Evolutionary conservation across 1,140 invertebrate species (phyloP).

Genomic region (Homarus americanus): DNA sequence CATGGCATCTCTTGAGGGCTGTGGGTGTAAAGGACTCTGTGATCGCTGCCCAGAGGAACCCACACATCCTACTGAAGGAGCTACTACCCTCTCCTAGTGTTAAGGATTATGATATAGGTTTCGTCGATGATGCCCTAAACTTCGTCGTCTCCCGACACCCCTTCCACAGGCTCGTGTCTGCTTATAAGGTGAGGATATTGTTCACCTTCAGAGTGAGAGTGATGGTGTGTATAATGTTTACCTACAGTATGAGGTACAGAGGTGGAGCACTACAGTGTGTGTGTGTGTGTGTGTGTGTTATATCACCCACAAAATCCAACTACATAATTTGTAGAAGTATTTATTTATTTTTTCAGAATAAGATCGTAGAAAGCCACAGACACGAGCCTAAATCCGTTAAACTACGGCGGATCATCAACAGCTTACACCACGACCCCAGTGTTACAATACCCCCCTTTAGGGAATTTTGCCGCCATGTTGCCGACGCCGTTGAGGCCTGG

Average conservation of each 20-base stretch:
- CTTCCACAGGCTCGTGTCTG: conserved; percentile 21
- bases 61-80: not conserved
- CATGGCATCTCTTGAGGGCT: conserved; percentile 1
- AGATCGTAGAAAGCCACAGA: not conserved
- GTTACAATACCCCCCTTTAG: not conserved
- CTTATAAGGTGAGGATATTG: conserved; percentile 9
- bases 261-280: no score
- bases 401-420: not conserved
- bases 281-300: no score
- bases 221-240: no score
- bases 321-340: not conserved
- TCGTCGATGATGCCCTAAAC: not conserved
- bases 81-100: not conserved
- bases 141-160: conserved; percentile 6
- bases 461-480: not conserved
- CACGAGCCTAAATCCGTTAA: not conserved
- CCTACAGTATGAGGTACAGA: no score
- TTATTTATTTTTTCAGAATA: not conserved
- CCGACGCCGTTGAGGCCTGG: not conserved
- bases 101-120: not conserved
- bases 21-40: not conserved
- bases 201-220: no score
- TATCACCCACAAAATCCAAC: no score
- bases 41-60: not conserved
- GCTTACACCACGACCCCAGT: not conserved